Base-by-base conservation (phyloP, 2,888 invertebrate genomes). In the Hypena proboscidalis region DNA sequence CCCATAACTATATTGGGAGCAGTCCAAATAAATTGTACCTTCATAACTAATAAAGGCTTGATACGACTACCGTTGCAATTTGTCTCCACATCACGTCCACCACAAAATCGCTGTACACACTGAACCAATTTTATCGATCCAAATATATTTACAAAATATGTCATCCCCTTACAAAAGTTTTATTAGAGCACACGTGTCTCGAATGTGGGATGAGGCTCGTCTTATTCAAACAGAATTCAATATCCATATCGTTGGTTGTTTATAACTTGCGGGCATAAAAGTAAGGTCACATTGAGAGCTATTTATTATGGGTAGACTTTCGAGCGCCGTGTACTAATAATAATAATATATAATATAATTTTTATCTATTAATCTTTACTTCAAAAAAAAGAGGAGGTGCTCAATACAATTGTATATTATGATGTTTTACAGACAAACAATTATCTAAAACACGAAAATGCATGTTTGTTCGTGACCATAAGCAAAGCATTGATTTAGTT, bases 91-190 rank as follows among this genome's bases (percentile, higher is more conserved):
- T 65, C 62, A 65, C 62, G 62, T 59, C 22, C 46, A 36, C 46
- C 39, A 10, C 35, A 51, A 61, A 64, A 58, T 49, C 41, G 38
- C 34, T 49, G 48, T 53, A 53, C 45, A 40, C 27, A 30, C 35
- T 9, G 35, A 53, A 45, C 47, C 49, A 52, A 58, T 66, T 55
- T 46, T 56, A 58, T 62, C 39, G 54, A 59, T 46, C 54, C 54
- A 50, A 42, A 46, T 63, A 59, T 68, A 57, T 72, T 72, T 67
- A 66, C 59, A 62, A 56, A 65, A 65, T 62, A 60, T 60, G 69
- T 55, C 58, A 58, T 67, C 58, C 60, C 43, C 55, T 54, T 46
- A 58, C 59, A 60, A 68, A 74, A 78, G 56, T 76, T 77, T 65
- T 74, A 74, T 74, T 70, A 67, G 63, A 59, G 38, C 62, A 50